Percentiles rank a stretch among this genome's conserved stretches.
Conservation (phyloP, 2,113 vertebrate genomes). For the Takifugu flavidus region DNA sequence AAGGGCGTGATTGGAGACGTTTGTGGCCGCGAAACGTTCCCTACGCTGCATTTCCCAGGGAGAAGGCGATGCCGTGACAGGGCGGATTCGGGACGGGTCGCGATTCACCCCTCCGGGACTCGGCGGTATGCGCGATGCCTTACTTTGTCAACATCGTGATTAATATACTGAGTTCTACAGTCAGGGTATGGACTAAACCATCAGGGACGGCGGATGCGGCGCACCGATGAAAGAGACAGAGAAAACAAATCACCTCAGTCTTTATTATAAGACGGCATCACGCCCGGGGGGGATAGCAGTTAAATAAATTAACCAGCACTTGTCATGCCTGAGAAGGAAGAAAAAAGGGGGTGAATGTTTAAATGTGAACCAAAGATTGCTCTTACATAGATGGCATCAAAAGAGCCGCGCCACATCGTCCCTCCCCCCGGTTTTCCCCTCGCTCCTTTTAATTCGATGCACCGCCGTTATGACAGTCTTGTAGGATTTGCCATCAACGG, state of each 20-base stretch:
- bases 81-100: conserved; percentile 33
- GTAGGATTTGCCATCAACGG: conserved; percentile 54
- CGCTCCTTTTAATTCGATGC: conserved; percentile 52
- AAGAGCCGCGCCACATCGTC: conserved; percentile 28
- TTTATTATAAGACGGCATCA: conserved; percentile 57
- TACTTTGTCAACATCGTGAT: conserved; percentile 75
- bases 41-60: too few species aligned
- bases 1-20: conserved; percentile 47
- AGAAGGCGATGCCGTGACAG: conserved; percentile 9
- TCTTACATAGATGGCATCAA: conserved; percentile 46
- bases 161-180: conserved; percentile 67
- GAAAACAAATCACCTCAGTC: conserved; percentile 64
- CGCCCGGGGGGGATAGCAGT: conserved; percentile 60
- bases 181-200: conserved; percentile 57
- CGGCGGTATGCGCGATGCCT: conserved; percentile 42
- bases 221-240: conserved; percentile 43
- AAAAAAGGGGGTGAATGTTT: conserved; percentile 29
- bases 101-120: conserved; percentile 47
- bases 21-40: too few species aligned
- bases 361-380: conserved; percentile 43
- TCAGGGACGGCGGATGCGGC: conserved; percentile 56
- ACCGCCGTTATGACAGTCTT: conserved; percentile 69
- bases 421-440: conserved; percentile 12
- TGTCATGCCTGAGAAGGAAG: conserved; percentile 48
- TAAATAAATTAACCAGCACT: conserved; percentile 72